A percentile compares a stretch with the other conserved stretches of the same genome.
These are phyloP conservation scores for Chaetorhynchus papuensis DNA, from an alignment of 2,113 vertebrate species.

Conservation along the genomic window DNA sequence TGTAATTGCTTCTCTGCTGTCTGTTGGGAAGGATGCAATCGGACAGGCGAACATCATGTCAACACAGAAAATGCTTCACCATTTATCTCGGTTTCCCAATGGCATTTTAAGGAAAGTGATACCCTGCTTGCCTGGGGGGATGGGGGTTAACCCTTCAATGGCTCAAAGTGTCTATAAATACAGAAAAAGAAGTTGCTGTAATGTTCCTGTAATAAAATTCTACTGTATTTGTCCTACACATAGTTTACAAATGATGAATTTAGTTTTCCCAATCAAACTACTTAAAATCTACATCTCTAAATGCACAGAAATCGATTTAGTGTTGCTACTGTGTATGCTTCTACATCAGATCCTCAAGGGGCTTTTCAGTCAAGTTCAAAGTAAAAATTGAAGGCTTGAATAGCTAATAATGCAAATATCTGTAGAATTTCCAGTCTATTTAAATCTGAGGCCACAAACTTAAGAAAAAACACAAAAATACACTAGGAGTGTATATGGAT, in stretches of 20 bases:
- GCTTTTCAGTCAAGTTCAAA: conserved; percentile 43
- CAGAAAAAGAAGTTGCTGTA: background rate
- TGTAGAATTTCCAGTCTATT: background rate
- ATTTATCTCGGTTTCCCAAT: conserved; percentile 77
- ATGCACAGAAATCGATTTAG: background rate
- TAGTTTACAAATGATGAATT: background rate
- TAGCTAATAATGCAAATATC: background rate
- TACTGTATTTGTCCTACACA: background rate
- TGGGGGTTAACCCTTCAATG: conserved; percentile 55
- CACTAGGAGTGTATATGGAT: background rate
- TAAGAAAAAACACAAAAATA: background rate
- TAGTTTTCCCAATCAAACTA: background rate
- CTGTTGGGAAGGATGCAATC: conserved; percentile 78
- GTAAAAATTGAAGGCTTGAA: background rate
- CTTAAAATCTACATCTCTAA: background rate
- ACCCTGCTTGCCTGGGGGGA: conserved; percentile 57
- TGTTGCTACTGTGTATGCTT: background rate
- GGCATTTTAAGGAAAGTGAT: conserved; percentile 81
- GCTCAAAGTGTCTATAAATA: background rate
- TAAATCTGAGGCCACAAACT: background rate
- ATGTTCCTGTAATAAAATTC: background rate
- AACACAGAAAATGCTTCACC: conserved; percentile 76
- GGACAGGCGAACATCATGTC: conserved; percentile 80
- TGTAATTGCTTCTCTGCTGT: conserved; percentile 77
- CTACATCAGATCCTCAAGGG: background rate